phyloP scores from a whole-genome alignment of 2,888 invertebrate species.

The Alloplasta piceator region DNA sequence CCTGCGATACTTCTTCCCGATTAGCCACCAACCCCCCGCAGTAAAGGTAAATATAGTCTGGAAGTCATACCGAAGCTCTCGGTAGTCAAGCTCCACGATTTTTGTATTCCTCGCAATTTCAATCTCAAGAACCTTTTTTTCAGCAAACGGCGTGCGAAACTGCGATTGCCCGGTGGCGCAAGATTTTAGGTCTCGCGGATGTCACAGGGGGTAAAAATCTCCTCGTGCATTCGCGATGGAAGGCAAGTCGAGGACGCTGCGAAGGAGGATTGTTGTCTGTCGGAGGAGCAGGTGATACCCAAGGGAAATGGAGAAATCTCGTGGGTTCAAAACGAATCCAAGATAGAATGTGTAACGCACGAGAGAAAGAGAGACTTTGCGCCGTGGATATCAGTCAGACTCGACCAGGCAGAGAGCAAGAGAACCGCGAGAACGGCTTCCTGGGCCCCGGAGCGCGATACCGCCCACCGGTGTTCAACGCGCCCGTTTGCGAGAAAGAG shows the following conservation, averaged over 20 bases:
- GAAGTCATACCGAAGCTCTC: slow-evolving; percentile 28
- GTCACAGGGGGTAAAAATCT: too few species aligned
- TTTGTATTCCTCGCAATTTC: too few species aligned
- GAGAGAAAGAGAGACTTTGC: slow-evolving; percentile 52
- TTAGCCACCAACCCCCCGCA: slow-evolving; percentile 45
- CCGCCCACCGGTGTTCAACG: slow-evolving; percentile 63
- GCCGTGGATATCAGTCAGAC: slow-evolving; percentile 43
- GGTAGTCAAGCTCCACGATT: too few species aligned
- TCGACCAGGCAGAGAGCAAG: slow-evolving; percentile 44
- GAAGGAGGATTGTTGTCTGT: not conserved
- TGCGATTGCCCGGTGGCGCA: too few species aligned
- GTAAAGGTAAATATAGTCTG: slow-evolving; percentile 57
- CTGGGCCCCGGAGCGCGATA: slow-evolving; percentile 61
- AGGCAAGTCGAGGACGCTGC: too few species aligned
- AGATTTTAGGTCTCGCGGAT: too few species aligned
- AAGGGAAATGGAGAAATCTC: slow-evolving; percentile 24
- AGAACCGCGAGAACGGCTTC: slow-evolving; percentile 58
- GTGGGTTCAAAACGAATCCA: slow-evolving; percentile 29
- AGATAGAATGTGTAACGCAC: slow-evolving; percentile 16
- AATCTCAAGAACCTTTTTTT: too few species aligned
- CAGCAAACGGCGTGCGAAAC: too few species aligned
- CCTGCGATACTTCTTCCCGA: slow-evolving; percentile 61
- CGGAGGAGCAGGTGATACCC: slow-evolving; percentile 39
- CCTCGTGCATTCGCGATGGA: too few species aligned
- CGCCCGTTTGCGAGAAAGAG: slow-evolving; percentile 11